These are phyloP conservation scores for Physella acuta DNA, from an alignment of 1,140 invertebrate genomes.

Conservation along the genomic window DNA sequence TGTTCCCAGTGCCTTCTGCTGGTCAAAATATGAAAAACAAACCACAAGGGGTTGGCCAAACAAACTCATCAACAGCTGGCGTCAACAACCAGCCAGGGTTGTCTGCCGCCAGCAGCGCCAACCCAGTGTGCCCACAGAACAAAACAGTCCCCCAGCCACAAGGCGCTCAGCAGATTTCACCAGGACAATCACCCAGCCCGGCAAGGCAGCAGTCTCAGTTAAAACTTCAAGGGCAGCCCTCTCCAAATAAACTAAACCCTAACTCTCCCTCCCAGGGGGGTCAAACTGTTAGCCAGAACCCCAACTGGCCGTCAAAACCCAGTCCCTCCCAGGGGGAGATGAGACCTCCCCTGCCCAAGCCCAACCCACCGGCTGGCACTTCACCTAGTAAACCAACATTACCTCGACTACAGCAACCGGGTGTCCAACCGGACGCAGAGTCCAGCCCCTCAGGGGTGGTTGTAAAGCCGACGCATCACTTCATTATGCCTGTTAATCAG, in stretches of 20 bases:
- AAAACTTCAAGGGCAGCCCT: neutral
- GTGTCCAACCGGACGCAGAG: neutral
- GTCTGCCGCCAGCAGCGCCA: neutral
- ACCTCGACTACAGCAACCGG: neutral
- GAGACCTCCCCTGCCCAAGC: neutral
- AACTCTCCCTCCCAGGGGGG: neutral
- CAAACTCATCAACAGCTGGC: neutral
- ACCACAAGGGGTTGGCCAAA: neutral
- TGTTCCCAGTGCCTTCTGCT: neutral
- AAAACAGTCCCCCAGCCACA: neutral
- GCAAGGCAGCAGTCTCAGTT: neutral
- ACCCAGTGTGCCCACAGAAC: neutral
- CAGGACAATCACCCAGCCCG: neutral
- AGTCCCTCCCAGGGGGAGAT: neutral
- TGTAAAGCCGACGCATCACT: constrained; percentile 6
- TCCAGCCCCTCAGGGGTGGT: constrained; percentile 6
- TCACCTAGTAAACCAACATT: neutral
- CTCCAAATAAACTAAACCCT: neutral
- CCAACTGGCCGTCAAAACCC: neutral
- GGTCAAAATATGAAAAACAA: neutral
- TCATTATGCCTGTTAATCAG: neutral
- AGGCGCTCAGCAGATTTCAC: neutral
- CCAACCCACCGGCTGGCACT: neutral
- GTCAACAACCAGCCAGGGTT: neutral
- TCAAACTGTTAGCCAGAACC: constrained; percentile 4